Conservation (phyloP, 2,113 vertebrate genomes). For the Chrysochloris asiatica region DNA sequence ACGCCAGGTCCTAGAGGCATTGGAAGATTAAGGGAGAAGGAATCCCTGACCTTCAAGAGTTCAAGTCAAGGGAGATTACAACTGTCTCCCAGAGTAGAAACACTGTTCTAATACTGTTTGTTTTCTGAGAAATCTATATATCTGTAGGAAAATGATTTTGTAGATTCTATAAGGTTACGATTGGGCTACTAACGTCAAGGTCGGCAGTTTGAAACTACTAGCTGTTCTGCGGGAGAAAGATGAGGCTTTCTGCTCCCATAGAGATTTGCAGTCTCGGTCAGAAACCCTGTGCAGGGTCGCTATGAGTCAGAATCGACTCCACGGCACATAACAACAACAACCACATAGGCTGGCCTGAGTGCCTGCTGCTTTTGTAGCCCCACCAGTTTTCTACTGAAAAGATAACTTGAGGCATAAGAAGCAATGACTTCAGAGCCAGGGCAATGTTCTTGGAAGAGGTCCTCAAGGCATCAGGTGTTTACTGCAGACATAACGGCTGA, state of each 20-base stretch:
- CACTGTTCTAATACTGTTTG: neutral
- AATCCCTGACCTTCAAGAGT: neutral
- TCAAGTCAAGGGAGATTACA: neutral
- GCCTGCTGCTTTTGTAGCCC: neutral
- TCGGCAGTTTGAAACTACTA: too few relatives aligned
- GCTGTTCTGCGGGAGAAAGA: too few relatives aligned
- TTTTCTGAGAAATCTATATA: neutral
- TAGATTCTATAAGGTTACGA: too few relatives aligned
- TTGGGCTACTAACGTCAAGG: too few relatives aligned
- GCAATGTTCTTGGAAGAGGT: neutral
- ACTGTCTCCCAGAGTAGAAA: neutral
- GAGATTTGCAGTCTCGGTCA: too few relatives aligned
- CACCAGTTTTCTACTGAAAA: neutral
- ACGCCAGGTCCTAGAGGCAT: too few relatives aligned
- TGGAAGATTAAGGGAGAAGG: neutral
- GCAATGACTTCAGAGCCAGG: neutral
- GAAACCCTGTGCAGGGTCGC: too few relatives aligned
- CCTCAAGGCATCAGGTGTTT: neutral
- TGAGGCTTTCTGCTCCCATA: too few relatives aligned
- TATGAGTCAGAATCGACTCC: too few relatives aligned
- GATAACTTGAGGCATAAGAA: neutral
- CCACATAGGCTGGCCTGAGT: too few relatives aligned
- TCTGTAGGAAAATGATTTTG: neutral
- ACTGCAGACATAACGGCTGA: neutral
- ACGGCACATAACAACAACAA: too few relatives aligned